Percentiles rank a stretch among this genome's conserved stretches.
phyloP scores from a whole-genome alignment of 1,140 invertebrate genomes.

The Pogonognathellus flavescens region DNA sequence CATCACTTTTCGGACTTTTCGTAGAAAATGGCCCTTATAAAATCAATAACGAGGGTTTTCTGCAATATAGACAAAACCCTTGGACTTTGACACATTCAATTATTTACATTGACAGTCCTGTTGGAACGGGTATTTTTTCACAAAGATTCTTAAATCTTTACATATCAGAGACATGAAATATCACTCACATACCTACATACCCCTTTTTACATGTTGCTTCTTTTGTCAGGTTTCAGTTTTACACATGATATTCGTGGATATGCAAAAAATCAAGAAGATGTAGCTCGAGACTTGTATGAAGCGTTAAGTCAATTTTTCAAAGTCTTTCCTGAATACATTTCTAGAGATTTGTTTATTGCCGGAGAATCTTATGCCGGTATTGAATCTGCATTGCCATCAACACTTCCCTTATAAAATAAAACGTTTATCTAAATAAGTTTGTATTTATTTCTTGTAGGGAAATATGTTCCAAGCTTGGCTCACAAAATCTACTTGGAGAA shows the following conservation, averaged over 20 bases:
- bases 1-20: slow-evolving; percentile 74
- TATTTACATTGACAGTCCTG: slow-evolving; percentile 73
- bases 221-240: slow-evolving; percentile 64
- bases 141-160: background rate
- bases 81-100: slow-evolving; percentile 71
- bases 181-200: background rate
- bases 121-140: slow-evolving; percentile 69
- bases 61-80: slow-evolving; percentile 70
- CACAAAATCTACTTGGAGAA: slow-evolving; percentile 82
- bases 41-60: slow-evolving; percentile 71
- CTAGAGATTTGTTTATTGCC: slow-evolving; percentile 70
- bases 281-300: slow-evolving; percentile 71
- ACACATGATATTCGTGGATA: slow-evolving; percentile 66
- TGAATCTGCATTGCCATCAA: background rate
- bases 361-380: slow-evolving; percentile 70
- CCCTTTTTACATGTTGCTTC: background rate
- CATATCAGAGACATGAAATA: background rate
- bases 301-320: slow-evolving; percentile 71
- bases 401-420: background rate
- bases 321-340: slow-evolving; percentile 69
- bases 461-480: slow-evolving; percentile 82
- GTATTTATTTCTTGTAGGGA: too few relatives aligned
- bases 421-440: too few relatives aligned
- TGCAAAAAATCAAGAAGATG: slow-evolving; percentile 71
- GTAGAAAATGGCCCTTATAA: slow-evolving; percentile 72